Percentiles rank a stretch among this genome's conserved stretches.
Conservation (phyloP, 2,797 vertebrate species). For the Muraenolepis orangiensis region DNA sequence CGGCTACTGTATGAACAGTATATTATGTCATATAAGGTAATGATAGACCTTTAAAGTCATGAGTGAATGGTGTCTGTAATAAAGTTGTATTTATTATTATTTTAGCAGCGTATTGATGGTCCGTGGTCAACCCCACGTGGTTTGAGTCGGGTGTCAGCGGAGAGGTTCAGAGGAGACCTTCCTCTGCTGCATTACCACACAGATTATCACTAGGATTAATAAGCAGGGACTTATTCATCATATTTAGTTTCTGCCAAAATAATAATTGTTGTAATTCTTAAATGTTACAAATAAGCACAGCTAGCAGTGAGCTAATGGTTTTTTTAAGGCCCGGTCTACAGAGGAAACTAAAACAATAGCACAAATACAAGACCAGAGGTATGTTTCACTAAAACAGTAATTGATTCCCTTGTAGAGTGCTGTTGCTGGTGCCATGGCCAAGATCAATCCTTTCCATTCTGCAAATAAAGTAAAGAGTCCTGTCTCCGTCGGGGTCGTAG, state of each 20-base stretch:
- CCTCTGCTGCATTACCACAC: too few species aligned
- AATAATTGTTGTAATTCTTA: too few species aligned
- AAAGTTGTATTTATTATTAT: background rate
- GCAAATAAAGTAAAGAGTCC: constrained; percentile 49
- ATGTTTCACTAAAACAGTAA: background rate
- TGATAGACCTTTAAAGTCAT: background rate
- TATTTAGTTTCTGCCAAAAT: too few species aligned
- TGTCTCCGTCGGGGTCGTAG: background rate
- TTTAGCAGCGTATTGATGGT: too few species aligned
- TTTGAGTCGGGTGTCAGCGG: background rate
- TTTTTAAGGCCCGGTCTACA: too few species aligned
- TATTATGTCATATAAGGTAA: background rate
- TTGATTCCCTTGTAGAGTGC: constrained; percentile 28
- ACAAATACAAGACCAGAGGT: background rate
- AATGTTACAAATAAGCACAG: background rate
- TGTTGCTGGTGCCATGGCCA: constrained; percentile 41
- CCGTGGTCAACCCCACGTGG: too few species aligned
- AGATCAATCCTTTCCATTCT: constrained; percentile 46
- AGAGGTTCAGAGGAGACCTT: background rate
- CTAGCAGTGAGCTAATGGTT: too few species aligned
- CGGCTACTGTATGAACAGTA: background rate
- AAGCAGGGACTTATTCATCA: too few species aligned
- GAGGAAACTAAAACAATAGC: background rate
- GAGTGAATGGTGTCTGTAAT: background rate
- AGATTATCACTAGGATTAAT: too few species aligned